Conservation (phyloP, 2,888 invertebrate genomes). For the Drosophila borborema region DNA sequence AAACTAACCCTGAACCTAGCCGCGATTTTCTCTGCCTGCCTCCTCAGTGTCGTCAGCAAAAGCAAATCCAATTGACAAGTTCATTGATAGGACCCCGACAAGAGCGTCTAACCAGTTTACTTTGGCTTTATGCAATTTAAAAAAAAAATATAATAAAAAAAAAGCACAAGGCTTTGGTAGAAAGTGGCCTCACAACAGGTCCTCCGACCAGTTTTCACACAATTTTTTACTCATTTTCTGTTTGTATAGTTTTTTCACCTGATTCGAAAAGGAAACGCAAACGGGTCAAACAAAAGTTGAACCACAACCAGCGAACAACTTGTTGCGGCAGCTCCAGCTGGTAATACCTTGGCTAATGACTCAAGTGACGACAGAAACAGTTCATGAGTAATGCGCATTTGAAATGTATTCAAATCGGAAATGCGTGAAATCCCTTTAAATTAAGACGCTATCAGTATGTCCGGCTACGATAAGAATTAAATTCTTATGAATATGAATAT, state of each 20-base stretch:
- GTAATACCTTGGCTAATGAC: conserved; percentile 46
- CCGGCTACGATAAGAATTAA: conserved; percentile 44
- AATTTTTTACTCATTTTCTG: conserved; percentile 62
- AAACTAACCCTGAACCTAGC: conserved; percentile 73
- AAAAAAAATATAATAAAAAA: not conserved
- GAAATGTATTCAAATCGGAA: conserved; percentile 54
- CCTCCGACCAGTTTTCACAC: conserved; percentile 70
- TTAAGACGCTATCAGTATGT: conserved; percentile 45
- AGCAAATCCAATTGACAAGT: conserved; percentile 75
- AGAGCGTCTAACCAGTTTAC: conserved; percentile 51
- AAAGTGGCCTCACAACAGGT: conserved; percentile 64
- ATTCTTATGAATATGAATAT: not conserved
- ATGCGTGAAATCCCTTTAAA: conserved; percentile 63
- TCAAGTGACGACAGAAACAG: conserved; percentile 49
- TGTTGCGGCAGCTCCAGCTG: conserved; percentile 46
- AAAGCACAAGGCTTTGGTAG: conserved; percentile 49
- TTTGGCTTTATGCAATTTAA: conserved; percentile 60
- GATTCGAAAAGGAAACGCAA: conserved; percentile 73
- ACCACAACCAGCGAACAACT: conserved; percentile 40
- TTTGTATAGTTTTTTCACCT: conserved; percentile 57
- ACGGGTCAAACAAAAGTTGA: conserved; percentile 60
- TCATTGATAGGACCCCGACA: conserved; percentile 63
- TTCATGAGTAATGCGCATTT: conserved; percentile 54
- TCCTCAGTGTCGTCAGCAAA: conserved; percentile 39
- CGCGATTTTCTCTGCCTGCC: conserved; percentile 46